A percentile compares a stretch with the other conserved stretches of the same genome.
phyloP scores from a whole-genome alignment of 37 sponge, comb jelly and placozoan species.

The Dysidea cf. avara region DNA sequence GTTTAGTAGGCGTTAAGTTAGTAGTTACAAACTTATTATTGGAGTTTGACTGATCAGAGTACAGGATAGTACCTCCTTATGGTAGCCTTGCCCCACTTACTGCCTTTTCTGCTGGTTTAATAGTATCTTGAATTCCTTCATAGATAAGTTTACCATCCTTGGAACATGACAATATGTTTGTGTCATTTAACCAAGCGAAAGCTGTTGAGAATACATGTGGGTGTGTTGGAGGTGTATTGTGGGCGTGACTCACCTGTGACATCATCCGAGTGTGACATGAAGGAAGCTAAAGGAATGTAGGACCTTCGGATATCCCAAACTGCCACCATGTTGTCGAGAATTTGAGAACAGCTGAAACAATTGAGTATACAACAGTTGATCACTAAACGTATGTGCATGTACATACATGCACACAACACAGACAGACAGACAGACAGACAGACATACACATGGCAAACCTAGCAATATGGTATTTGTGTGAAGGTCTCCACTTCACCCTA shows the following conservation, averaged over 20 bases:
- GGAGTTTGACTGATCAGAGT: too few relatives aligned
- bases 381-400: background rate
- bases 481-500: conserved; percentile 64
- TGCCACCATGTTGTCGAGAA: conserved; percentile 63
- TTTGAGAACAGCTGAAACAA: conserved; percentile 71
- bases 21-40: too few relatives aligned
- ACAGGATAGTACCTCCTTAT: too few relatives aligned
- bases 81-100: too few relatives aligned
- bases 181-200: conserved; percentile 75
- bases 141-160: conserved; percentile 67
- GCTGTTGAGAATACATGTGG: conserved; percentile 29
- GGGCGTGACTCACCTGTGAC: conserved; percentile 54
- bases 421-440: conserved; percentile 13
- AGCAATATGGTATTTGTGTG: conserved; percentile 42
- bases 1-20: too few relatives aligned
- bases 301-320: conserved; percentile 74
- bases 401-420: background rate
- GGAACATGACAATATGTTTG: conserved; percentile 59
- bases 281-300: conserved; percentile 73
- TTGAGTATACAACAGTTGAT: background rate
- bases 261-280: conserved; percentile 74
- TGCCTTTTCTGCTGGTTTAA: conserved; percentile 53
- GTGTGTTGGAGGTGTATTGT: background rate
- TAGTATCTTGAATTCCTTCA: conserved; percentile 49
- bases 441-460: conserved; percentile 29